Base-by-base conservation (phyloP, 2,888 invertebrate genomes). In the Cynaeus angustus region DNA sequence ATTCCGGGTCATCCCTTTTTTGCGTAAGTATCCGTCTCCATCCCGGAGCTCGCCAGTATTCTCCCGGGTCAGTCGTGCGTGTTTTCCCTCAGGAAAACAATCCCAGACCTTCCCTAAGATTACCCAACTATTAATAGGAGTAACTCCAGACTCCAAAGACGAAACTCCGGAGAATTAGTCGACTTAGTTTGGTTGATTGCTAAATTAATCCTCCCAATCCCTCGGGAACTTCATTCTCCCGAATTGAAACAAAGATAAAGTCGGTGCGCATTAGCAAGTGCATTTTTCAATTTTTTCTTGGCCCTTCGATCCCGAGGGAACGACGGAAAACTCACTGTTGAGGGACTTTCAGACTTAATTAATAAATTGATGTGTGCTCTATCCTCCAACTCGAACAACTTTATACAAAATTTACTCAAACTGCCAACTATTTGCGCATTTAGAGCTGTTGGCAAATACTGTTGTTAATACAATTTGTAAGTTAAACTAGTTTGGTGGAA, bases 81-180 rank as follows among this genome's bases (percentile, higher is more conserved):
- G 56, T 41, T 41, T 26, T 37, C 69, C 45, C 65, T 8, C 13
- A 46, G 52, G 69, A 70, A 70, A 65, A 70, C 69, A 66, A 59
- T 70, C 66, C 64, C 48, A 43, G 61, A 52, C 52, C 45, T 55
- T 52, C 58, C 69, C 52, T 70, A 55, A 68, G 53, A 68, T 68
- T 70, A 65, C 46, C 46, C 45, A 50, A 66, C 69, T 70, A 70
- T 66, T 70, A 70, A 70, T 70, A 70, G 69, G 65, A 66, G 58
- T 43, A 37, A 41, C 13, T 21, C 21, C 7, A 43, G 43, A 43
- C 12, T 48, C 58, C 48, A 21, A 9, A 9, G 37, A 28, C 46
- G 13, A 48, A 58, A 46, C 66, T 66, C 56, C 7, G 9, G 67
- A 52, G 67, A 67, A 59, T 67, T 67, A 52, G 52, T 14, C 59